These are phyloP conservation scores for Leptinotarsa texana DNA, from an alignment of 1,140 invertebrate genomes.

Conservation along the genomic window DNA sequence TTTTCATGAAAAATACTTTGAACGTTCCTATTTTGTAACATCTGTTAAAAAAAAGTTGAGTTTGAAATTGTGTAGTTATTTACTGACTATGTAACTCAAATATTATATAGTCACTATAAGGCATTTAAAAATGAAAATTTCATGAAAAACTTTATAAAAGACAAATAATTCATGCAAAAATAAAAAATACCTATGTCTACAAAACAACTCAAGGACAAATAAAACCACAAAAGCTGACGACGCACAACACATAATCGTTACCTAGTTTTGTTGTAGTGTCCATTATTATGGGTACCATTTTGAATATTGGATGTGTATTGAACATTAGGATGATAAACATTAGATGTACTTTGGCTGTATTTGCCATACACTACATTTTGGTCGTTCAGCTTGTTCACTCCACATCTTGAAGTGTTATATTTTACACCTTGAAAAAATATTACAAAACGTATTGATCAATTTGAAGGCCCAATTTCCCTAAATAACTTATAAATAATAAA, in stretches of 20 bases:
- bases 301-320: constrained; percentile 15
- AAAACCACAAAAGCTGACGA: not conserved
- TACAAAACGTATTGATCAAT: not conserved
- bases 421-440: constrained; percentile 25
- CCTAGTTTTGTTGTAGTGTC: constrained; percentile 26
- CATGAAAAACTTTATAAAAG: no score
- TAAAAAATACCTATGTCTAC: constrained; percentile 8
- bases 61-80: no score
- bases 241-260: constrained; percentile 18
- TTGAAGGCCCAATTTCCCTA: not conserved
- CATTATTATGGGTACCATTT: constrained; percentile 22
- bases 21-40: no score
- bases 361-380: constrained; percentile 22
- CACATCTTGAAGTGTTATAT: constrained; percentile 23
- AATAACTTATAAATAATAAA: no score
- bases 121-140: no score
- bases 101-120: no score
- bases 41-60: no score
- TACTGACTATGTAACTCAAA: no score
- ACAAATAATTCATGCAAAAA: constrained; percentile 12
- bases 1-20: no score
- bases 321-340: constrained; percentile 23
- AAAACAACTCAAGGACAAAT: not conserved
- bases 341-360: constrained; percentile 24
- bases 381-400: constrained; percentile 18